These are phyloP conservation scores for Arctopsyche grandis DNA, from an alignment of 1,140 invertebrate species.

Conservation along the genomic window DNA sequence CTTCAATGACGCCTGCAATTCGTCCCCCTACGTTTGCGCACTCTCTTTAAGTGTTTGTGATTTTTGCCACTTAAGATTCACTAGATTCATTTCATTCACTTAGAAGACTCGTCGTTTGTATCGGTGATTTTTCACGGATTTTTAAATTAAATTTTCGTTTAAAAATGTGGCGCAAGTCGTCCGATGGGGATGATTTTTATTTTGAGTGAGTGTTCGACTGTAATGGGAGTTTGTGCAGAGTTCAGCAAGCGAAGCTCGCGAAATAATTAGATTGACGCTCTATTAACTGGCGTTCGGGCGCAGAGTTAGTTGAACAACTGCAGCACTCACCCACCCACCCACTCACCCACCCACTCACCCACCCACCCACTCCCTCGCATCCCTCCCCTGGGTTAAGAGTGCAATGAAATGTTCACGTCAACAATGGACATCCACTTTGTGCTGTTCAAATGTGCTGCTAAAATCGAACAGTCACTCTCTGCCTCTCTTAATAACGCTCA, in stretches of 20 bases:
- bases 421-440: constrained; percentile 41
- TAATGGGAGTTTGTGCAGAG: too few species aligned
- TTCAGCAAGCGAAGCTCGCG: neutral
- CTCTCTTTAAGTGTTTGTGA: constrained; percentile 24
- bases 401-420: constrained; percentile 46
- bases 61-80: constrained; percentile 31
- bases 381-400: constrained; percentile 35
- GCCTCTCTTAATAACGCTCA: too few species aligned
- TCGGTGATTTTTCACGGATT: neutral
- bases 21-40: constrained; percentile 9
- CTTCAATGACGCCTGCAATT: constrained; percentile 27
- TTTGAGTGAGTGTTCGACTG: too few species aligned
- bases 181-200: too few species aligned
- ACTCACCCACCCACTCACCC: neutral
- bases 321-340: neutral
- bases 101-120: neutral
- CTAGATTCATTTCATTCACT: constrained; percentile 19
- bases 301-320: constrained; percentile 20
- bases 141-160: neutral
- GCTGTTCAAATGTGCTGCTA: neutral
- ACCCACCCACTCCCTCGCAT: neutral
- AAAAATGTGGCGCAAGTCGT: too few species aligned
- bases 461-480: too few species aligned
- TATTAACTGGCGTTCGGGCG: constrained; percentile 32
- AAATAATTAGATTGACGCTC: constrained; percentile 45